These are phyloP conservation scores for Gnatocerus cornutus DNA, from an alignment of 2,888 invertebrate genomes.

Conservation along the genomic window DNA sequence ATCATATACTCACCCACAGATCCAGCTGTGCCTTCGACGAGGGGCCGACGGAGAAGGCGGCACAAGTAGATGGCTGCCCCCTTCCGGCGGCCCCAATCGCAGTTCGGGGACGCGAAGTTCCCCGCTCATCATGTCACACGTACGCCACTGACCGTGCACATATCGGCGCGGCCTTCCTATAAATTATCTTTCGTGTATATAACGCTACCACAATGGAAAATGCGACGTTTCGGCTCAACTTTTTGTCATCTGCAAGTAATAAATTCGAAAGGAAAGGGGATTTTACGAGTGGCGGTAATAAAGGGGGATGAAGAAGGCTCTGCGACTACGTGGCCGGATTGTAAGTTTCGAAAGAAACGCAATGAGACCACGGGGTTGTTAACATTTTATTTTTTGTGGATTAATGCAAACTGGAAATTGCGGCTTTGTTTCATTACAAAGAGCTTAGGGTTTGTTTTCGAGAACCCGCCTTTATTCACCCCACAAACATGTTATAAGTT, in stretches of 20 bases:
- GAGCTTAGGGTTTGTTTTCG: too few species aligned
- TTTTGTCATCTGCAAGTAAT: slow-evolving; percentile 28
- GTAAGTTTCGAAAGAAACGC: too few species aligned
- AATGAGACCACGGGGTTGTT: too few species aligned
- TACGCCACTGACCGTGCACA: slow-evolving; percentile 53
- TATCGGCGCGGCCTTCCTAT: slow-evolving; percentile 46
- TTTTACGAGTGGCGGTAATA: background rate
- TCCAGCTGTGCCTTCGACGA: slow-evolving; percentile 83
- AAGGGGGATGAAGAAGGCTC: background rate
- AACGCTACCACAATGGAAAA: slow-evolving; percentile 20
- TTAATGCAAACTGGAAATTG: too few species aligned
- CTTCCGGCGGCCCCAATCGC: slow-evolving; percentile 76
- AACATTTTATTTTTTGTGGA: too few species aligned
- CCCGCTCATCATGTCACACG: slow-evolving; percentile 71
- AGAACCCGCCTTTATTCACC: background rate
- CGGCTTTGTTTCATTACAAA: too few species aligned
- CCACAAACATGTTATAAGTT: slow-evolving; percentile 3
- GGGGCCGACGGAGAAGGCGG: slow-evolving; percentile 74
- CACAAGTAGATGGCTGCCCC: slow-evolving; percentile 68
- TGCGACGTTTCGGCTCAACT: slow-evolving; percentile 38
- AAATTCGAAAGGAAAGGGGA: background rate
- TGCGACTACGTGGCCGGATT: too few species aligned
- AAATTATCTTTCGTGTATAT: slow-evolving; percentile 25
- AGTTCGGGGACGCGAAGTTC: slow-evolving; percentile 80
- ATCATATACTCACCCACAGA: slow-evolving; percentile 78